Conservation (phyloP, 2,113 vertebrate species). For the Bettongia penicillata region DNA sequence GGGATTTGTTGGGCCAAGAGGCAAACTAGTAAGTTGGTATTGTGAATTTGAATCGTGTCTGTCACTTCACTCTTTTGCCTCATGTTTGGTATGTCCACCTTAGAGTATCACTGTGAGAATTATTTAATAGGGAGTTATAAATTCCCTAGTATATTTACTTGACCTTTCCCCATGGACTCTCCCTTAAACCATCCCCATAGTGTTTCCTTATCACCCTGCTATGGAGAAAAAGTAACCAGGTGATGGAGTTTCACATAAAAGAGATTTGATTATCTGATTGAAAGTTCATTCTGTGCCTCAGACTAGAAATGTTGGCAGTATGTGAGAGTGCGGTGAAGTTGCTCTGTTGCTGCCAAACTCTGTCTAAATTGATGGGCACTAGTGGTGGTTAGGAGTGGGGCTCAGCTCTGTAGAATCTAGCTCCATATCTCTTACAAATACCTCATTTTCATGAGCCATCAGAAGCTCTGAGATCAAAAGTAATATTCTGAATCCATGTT, state of each 20-base stretch:
- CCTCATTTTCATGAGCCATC: slow-evolving; percentile 39
- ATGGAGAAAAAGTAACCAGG: background rate
- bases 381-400: background rate
- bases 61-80: background rate
- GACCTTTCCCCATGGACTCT: background rate
- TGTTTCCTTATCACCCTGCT: background rate
- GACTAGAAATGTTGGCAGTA: background rate
- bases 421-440: slow-evolving; percentile 5
- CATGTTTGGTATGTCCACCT: background rate
- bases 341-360: slow-evolving; percentile 20
- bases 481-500: background rate
- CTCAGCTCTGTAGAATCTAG: background rate
- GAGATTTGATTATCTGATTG: slow-evolving; percentile 38
- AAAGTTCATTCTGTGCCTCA: slow-evolving; percentile 39
- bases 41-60: background rate
- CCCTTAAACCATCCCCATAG: background rate
- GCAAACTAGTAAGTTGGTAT: background rate
- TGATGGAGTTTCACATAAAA: background rate
- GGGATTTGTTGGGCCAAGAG: slow-evolving; percentile 5
- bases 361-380: slow-evolving; percentile 11
- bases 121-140: background rate
- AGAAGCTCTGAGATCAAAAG: slow-evolving; percentile 14
- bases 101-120: background rate
- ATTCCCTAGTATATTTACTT: background rate
- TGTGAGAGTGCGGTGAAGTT: slow-evolving; percentile 33